phyloP scores from a whole-genome alignment of 1,140 invertebrate species.

The Prorops nasuta region DNA sequence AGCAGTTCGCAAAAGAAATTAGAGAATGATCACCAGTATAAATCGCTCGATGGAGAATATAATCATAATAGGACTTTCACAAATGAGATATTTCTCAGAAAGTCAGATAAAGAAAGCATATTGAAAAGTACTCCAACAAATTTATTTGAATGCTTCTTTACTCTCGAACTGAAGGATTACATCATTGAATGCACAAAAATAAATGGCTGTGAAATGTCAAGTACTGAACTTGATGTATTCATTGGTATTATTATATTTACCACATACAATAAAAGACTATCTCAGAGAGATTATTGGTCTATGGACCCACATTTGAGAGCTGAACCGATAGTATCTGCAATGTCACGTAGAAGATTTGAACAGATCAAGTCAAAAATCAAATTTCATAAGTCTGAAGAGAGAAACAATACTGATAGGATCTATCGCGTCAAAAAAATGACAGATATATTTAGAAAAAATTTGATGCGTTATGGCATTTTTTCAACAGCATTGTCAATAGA shows the following conservation, averaged over 20 bases:
- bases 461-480: conserved; percentile 39
- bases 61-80: not conserved
- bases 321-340: conserved; percentile 11
- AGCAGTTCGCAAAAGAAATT: conserved; percentile 1
- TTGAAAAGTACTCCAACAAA: not conserved
- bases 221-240: conserved; percentile 10
- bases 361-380: conserved; percentile 16
- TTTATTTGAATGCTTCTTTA: conserved; percentile 6
- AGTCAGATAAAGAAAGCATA: conserved; percentile 3
- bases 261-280: conserved; percentile 16
- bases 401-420: conserved; percentile 1
- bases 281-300: conserved; percentile 21
- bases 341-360: conserved; percentile 14
- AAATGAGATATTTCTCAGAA: conserved; percentile 1
- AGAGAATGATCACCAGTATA: conserved; percentile 6
- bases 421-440: not conserved
- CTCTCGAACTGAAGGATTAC: conserved; percentile 1
- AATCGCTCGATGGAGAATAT: conserved; percentile 1
- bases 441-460: conserved; percentile 7
- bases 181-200: conserved; percentile 9
- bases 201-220: conserved; percentile 7
- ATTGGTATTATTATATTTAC: conserved; percentile 4
- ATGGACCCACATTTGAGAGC: conserved; percentile 9
- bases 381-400: conserved; percentile 13
- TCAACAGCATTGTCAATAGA: conserved; percentile 41